Base-by-base conservation (phyloP, 2,888 invertebrate species). In the Ophraella communa region DNA sequence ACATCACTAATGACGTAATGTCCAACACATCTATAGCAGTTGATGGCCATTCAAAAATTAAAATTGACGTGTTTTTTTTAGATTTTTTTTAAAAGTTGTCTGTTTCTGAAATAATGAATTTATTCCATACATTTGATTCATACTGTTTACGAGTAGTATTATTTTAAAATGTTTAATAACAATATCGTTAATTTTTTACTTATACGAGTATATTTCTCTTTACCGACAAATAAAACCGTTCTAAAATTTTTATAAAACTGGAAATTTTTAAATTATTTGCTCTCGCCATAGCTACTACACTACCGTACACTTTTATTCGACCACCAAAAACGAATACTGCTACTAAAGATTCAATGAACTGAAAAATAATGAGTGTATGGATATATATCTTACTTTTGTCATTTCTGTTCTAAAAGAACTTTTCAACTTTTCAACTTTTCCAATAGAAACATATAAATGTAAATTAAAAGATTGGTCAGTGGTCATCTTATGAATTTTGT, bases 381-480 rank as follows among this genome's bases (percentile, higher is more conserved):
- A 69, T 72, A 73, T 70, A 68, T 67, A 58, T 65, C 69, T 73
- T 72, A 70, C 68, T 72, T 71, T 65, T 68, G 71, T 70, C 69
- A 65, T 65, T 27, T 54, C 58, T 51, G 65, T 67, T 69, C 59
- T 18, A 14, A 14, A 51, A 23, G 56, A 72, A 72, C 68, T 71
- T 68, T 59, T 66, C 61, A 72, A 72, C 68, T 71, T 68, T 59
- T 66, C 61, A 67, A 73, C 70, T 72, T 72, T 69, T 59, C 52
- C 68, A 68, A 66, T 69, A 68, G 70, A 71, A 66, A 59, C 24
- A 59, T 67, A 73, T 67, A 74, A 73, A 74, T 74, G 73, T 70
- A 73, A 72, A 74, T 74, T 72, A 70, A 65, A 63, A 65, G 69
- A 73, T 65, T 71, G 74, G 72, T 68, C 71, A 71, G 67, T 72